Evolutionary conservation across 1,140 invertebrate species (phyloP), one percentile per base, ranked within the genome.

Genomic region (Euborellia annulipes): DNA sequence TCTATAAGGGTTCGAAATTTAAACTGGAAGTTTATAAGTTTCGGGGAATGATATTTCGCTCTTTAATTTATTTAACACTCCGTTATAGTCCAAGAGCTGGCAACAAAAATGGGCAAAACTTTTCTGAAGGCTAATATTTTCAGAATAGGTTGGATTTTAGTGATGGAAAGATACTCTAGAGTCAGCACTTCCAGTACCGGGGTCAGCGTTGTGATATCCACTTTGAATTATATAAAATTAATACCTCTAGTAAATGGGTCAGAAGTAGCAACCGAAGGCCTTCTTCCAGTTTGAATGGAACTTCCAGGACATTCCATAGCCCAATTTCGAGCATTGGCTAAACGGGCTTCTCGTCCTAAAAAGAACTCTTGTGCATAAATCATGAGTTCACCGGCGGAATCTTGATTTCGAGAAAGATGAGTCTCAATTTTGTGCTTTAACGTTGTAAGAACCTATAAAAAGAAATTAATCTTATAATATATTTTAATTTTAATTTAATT

Each of bases 391-490:
- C 73, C 66, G 17, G 76, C 73, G 11, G 4, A 6, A 59, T 85
- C 78, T 19, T 76, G 70, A 11, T 82, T 67, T n/a, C 76, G 77
- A 1, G 66, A 71, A 39, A 88, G 71, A 59, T 79, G 76, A 43
- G 77, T 73, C 62, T 92, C 87, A 47, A 91, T 76, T 63, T 85
- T 84, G 49, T 86, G 82, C 55, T 88, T 86, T n/a, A 92, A 68
- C 52, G 78, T 82, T 50, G 73, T 79, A 53, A 87, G 68, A 50
- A 85, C 79, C 85, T 88, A 54, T 11, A 64, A 65, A 52, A 55
- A 44, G 3, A 21, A 45, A 45, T n/a, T n/a, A n/a, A n/a, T n/a
- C n/a, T n/a, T n/a, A n/a, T n/a, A n/a, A n/a, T n/a, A n/a, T n/a
- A n/a, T n/a, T n/a, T n/a, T n/a, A n/a, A n/a, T n/a, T n/a, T n/a